Conservation (phyloP, 2,797 vertebrate species). For the Pachyuromys duprasi region DNA sequence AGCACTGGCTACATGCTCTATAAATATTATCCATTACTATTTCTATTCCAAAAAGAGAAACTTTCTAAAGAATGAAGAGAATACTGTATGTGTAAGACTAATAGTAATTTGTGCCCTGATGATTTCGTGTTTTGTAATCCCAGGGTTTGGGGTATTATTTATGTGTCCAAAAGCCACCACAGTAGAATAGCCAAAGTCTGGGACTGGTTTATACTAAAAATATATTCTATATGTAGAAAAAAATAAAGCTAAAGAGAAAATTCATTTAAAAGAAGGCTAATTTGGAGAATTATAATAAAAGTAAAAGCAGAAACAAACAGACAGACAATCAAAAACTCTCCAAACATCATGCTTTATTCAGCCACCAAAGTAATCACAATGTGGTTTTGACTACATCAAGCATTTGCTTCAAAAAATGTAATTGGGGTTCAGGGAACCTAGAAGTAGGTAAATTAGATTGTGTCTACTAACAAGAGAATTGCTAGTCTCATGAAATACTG, state of each 20-base stretch:
- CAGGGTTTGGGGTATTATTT: not conserved
- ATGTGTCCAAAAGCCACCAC: not conserved
- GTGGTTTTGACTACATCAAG: not conserved
- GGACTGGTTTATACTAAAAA: not conserved
- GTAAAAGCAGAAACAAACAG: not conserved
- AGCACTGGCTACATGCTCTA: not conserved
- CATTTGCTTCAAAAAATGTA: not conserved
- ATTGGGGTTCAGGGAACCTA: not conserved
- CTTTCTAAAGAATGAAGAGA: not conserved
- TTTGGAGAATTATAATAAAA: not conserved
- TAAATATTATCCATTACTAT: not conserved
- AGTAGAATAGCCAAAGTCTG: not conserved
- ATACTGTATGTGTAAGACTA: not conserved
- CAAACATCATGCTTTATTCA: not conserved
- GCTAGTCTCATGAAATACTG: not conserved
- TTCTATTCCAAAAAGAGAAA: not conserved
- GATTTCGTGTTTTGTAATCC: not conserved
- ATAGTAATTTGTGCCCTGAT: not conserved
- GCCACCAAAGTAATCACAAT: not conserved
- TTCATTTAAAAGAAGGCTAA: not conserved
- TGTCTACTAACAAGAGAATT: not conserved
- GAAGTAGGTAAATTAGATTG: slow-evolving; percentile 14
- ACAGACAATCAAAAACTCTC: too few relatives aligned
- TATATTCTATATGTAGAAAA: not conserved
- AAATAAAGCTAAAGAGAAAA: not conserved